These are phyloP conservation scores for Numenius phaeopus DNA, from an alignment of 2,797 vertebrate species.

Conservation along the genomic window DNA sequence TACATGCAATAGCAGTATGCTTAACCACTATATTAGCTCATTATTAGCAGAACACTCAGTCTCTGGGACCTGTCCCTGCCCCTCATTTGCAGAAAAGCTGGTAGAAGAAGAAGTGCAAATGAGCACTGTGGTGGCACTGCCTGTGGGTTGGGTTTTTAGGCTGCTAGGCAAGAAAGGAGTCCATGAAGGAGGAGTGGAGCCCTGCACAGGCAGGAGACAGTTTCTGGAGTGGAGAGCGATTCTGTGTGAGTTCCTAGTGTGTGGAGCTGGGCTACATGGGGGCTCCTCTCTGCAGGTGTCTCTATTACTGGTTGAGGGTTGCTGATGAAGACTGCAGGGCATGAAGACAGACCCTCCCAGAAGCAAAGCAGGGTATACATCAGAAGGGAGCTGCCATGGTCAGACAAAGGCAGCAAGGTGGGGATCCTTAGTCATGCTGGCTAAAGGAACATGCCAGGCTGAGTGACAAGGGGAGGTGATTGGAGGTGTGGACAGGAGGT, in stretches of 20 bases:
- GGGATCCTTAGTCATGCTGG: background rate
- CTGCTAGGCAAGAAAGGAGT: background rate
- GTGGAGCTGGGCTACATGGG: background rate
- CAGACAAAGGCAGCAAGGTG: background rate
- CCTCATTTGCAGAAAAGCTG: background rate
- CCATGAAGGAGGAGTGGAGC: background rate
- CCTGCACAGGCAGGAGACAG: background rate
- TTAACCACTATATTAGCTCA: background rate
- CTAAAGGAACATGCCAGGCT: background rate
- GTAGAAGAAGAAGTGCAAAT: background rate
- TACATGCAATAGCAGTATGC: background rate
- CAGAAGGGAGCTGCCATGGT: background rate
- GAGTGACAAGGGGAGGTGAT: background rate
- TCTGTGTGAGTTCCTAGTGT: background rate
- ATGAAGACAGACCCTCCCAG: background rate
- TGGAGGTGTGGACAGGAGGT: background rate
- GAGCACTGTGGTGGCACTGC: background rate
- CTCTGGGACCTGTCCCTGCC: background rate
- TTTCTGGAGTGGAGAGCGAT: background rate
- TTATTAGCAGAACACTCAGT: background rate
- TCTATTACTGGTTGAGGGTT: background rate
- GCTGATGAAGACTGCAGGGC: background rate
- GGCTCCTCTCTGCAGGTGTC: background rate
- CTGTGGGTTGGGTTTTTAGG: background rate
- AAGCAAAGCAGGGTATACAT: background rate